Percentiles rank a stretch among this genome's conserved stretches.
Conservation (phyloP, 2,797 vertebrate genomes). For the Muscicapa striata region DNA sequence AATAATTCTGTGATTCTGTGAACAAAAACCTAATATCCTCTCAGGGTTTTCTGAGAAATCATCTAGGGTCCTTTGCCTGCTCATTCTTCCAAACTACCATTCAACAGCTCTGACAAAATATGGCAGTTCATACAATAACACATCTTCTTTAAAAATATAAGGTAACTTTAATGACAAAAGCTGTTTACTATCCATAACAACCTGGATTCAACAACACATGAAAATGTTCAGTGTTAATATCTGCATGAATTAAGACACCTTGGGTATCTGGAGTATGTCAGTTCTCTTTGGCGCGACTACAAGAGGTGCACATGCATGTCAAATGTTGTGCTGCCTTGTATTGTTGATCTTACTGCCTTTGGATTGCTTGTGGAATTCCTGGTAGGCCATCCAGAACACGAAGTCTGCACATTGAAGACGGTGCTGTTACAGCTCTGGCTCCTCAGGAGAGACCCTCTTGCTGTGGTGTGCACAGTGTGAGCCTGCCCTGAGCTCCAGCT, state of each 20-base stretch:
- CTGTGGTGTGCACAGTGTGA: neutral
- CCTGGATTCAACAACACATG: neutral
- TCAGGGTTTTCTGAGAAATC: neutral
- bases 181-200: neutral
- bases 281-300: neutral
- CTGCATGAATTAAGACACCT: neutral
- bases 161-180: neutral
- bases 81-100: neutral
- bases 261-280: neutral
- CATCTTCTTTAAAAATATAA: rapidly evolving
- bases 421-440: neutral
- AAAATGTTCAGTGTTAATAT: neutral
- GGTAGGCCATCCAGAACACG: too few species aligned
- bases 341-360: neutral
- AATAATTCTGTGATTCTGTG: neutral
- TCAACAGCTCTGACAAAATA: neutral
- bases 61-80: neutral
- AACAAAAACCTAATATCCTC: neutral
- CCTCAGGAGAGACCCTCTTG: neutral
- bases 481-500: neutral
- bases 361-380: neutral
- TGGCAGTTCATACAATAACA: neutral
- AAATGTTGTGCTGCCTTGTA: rapidly evolving
- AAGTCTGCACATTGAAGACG: rapidly evolving
- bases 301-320: rapidly evolving